Conservation (phyloP, 1,140 invertebrate genomes). For the Aphelenchoides avenae region DNA sequence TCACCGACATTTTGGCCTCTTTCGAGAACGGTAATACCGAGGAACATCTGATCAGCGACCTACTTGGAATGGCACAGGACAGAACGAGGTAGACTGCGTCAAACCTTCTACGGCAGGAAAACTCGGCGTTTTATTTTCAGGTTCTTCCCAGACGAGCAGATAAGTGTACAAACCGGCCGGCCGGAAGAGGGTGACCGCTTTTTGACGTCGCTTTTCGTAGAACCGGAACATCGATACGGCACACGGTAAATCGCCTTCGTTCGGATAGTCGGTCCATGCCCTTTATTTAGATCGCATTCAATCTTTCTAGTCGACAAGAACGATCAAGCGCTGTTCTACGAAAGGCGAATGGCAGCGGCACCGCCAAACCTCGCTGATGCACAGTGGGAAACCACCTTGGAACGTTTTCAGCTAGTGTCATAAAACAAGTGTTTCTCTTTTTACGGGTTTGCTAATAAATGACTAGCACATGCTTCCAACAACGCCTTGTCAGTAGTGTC, state of each 20-base stretch:
- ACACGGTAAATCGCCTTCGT: conserved; percentile 22
- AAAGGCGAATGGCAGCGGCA: conserved; percentile 24
- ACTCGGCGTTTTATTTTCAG: conserved; percentile 22
- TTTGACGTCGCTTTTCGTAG: conserved; percentile 37
- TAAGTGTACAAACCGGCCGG: conserved; percentile 18
- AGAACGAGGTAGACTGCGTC: conserved; percentile 11
- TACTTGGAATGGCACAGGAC: conserved; percentile 28
- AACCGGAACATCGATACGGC: conserved; percentile 18
- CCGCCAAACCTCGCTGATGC: conserved; percentile 13
- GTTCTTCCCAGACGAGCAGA: conserved; percentile 25
- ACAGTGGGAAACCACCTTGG: conserved; percentile 23
- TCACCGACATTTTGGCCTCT: conserved; percentile 8
- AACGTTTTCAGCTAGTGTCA: conserved; percentile 20
- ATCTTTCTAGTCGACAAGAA: conserved; percentile 38
- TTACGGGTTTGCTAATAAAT: too few species aligned
- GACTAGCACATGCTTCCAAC: too few species aligned
- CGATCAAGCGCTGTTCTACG: conserved; percentile 33
- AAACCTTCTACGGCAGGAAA: too few species aligned
- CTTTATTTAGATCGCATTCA: conserved; percentile 33
- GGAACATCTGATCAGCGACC: conserved; percentile 22
- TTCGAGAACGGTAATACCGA: conserved; percentile 15
- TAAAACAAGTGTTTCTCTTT: too few species aligned
- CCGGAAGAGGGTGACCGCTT: conserved; percentile 14
- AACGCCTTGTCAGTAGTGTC: too few species aligned
- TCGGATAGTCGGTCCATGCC: conserved; percentile 2